These are phyloP conservation scores for Echinarachnius parma DNA, from an alignment of 53 echinoderm and acorn worm species.

Conservation along the genomic window DNA sequence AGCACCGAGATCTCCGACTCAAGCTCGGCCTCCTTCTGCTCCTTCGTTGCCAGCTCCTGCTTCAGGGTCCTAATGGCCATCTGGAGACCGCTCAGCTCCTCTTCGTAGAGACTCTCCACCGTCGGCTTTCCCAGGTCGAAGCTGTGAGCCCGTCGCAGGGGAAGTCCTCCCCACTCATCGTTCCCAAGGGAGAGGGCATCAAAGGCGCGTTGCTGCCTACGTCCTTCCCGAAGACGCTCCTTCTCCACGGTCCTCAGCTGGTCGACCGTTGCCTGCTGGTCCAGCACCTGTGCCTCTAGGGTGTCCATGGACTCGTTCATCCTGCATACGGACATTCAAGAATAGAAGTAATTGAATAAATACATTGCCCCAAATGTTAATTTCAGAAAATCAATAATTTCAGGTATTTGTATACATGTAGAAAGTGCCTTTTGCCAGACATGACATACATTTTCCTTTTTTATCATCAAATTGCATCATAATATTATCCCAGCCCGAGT, in stretches of 20 bases:
- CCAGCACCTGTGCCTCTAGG: conserved; percentile 70
- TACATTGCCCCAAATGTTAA: too few species aligned
- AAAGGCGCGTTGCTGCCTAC: conserved; percentile 68
- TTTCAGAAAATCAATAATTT: too few species aligned
- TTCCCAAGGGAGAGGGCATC: conserved; percentile 59
- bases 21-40: conserved; percentile 64
- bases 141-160: conserved; percentile 73
- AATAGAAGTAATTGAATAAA: too few species aligned
- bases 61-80: conserved; percentile 56
- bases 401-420: too few species aligned
- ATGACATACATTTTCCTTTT: too few species aligned
- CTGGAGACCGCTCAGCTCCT: conserved; percentile 64
- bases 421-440: too few species aligned
- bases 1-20: conserved; percentile 88
- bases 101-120: conserved; percentile 58
- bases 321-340: too few species aligned
- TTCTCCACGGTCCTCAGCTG: conserved; percentile 70
- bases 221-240: conserved; percentile 71
- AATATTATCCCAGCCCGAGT: too few species aligned
- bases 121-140: conserved; percentile 76
- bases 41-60: conserved; percentile 49
- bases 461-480: too few species aligned
- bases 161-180: conserved; percentile 55
- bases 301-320: conserved; percentile 76
- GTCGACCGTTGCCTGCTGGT: conserved; percentile 66